These are phyloP conservation scores for Odobenus rosmarus DNA, from an alignment of 2,113 vertebrate genomes.

Conservation along the genomic window DNA sequence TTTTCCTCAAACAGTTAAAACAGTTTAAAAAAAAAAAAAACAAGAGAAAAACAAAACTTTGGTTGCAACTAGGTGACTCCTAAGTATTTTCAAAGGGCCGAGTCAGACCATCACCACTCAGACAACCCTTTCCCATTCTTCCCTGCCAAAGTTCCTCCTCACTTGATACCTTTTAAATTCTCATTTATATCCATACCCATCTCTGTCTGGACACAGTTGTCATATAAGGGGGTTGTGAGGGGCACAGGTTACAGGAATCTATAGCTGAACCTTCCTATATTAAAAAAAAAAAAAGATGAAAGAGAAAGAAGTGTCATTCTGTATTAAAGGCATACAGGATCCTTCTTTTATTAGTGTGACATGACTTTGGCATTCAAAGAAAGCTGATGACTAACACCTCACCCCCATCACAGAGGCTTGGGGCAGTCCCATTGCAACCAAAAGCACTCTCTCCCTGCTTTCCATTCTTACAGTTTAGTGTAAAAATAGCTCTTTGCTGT, in stretches of 20 bases:
- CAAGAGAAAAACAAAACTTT: neutral
- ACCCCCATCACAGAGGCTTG: neutral
- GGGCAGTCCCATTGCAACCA: too few relatives aligned
- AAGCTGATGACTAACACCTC: neutral
- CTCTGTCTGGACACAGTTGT: neutral
- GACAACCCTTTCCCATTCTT: neutral
- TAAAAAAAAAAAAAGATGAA: neutral
- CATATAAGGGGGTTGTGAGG: neutral
- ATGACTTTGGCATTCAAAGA: neutral
- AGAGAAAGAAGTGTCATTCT: neutral
- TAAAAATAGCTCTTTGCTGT: neutral
- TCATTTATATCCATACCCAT: neutral
- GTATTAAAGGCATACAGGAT: neutral
- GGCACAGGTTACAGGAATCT: too few relatives aligned
- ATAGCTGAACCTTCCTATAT: neutral
- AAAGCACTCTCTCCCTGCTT: neutral
- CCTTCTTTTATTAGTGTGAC: neutral
- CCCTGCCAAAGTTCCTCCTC: slow-evolving; percentile 40
- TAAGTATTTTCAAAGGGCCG: slow-evolving; percentile 26
- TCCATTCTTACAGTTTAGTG: neutral
- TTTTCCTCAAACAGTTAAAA: slow-evolving; percentile 39
- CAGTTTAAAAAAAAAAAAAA: neutral
- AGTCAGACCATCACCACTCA: slow-evolving; percentile 33
- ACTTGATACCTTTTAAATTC: slow-evolving; percentile 49
- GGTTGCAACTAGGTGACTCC: neutral